A percentile compares a stretch with the other conserved stretches of the same genome.
These are phyloP conservation scores for Lytechinus pictus DNA, from an alignment of 35 echinoderm and acorn worm genomes.

Conservation along the genomic window DNA sequence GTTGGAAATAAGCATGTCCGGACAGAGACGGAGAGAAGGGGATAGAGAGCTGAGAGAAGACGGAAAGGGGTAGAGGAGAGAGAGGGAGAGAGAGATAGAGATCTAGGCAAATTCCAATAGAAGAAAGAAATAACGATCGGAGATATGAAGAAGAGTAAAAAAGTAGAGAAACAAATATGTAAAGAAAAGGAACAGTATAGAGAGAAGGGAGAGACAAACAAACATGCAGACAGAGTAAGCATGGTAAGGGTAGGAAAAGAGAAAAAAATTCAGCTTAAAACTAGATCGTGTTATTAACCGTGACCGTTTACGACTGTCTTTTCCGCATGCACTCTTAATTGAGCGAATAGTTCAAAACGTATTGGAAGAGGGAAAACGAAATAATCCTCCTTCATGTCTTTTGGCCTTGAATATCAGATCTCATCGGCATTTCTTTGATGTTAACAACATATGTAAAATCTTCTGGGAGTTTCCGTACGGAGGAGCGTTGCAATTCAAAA, in stretches of 20 bases:
- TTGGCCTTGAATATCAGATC: neutral
- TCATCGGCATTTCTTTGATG: neutral
- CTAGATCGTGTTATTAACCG: neutral
- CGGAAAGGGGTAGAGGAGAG: neutral
- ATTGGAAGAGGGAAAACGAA: neutral
- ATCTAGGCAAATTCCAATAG: neutral
- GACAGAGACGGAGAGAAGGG: neutral
- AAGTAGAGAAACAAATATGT: no score
- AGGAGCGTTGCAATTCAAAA: neutral
- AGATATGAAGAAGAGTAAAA: no score
- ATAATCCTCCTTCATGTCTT: neutral
- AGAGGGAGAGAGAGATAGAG: neutral
- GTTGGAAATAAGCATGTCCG: neutral
- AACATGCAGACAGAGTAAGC: neutral
- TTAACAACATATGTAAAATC: neutral
- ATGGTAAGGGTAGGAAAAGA: neutral
- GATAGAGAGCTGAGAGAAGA: neutral
- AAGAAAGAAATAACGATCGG: no score
- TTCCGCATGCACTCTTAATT: neutral
- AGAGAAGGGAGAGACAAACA: neutral
- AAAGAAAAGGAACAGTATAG: neutral
- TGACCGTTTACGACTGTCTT: neutral
- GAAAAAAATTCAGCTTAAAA: neutral
- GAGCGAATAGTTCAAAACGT: neutral
- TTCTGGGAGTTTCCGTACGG: neutral